phyloP scores from a whole-genome alignment of 2,888 invertebrate genomes.

The Agrenia bidenticulata region DNA sequence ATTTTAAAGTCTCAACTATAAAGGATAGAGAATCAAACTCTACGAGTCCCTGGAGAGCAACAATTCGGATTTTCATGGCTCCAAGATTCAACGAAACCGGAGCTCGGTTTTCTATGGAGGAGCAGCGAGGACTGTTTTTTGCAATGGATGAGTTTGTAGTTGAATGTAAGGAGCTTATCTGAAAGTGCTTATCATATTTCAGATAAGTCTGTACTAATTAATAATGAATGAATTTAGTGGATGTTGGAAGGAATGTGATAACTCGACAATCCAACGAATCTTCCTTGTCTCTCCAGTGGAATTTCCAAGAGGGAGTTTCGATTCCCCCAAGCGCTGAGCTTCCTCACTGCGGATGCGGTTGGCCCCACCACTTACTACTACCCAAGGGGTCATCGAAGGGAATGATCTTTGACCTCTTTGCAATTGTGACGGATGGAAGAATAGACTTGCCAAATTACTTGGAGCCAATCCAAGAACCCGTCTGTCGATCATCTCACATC shows the following conservation, averaged over 20 bases:
- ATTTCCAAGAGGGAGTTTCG: background rate
- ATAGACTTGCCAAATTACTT: constrained; percentile 38
- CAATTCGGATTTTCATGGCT: constrained; percentile 18
- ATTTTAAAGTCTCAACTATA: no score
- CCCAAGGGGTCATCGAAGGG: constrained; percentile 51
- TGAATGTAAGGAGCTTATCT: background rate
- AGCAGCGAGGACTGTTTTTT: constrained; percentile 10
- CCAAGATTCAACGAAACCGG: constrained; percentile 18
- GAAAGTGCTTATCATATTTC: background rate
- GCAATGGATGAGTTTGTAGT: constrained; percentile 9
- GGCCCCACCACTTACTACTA: constrained; percentile 53
- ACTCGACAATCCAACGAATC: constrained; percentile 12
- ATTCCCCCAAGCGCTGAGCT: background rate
- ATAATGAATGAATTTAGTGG: constrained; percentile 1
- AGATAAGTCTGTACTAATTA: no score
- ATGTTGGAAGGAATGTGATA: background rate
- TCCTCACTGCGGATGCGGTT: constrained; percentile 52
- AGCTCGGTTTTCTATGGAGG: background rate
- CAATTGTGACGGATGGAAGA: constrained; percentile 51
- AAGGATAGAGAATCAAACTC: no score
- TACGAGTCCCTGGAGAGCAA: background rate
- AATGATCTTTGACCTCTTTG: constrained; percentile 52
- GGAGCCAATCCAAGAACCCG: background rate
- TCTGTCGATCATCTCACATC: constrained; percentile 6
- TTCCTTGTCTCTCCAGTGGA: constrained; percentile 7